Evolutionary conservation across 2,888 invertebrate genomes (phyloP), one percentile per base, ranked within the genome.

Genomic region (Parnassius orleans): DNA sequence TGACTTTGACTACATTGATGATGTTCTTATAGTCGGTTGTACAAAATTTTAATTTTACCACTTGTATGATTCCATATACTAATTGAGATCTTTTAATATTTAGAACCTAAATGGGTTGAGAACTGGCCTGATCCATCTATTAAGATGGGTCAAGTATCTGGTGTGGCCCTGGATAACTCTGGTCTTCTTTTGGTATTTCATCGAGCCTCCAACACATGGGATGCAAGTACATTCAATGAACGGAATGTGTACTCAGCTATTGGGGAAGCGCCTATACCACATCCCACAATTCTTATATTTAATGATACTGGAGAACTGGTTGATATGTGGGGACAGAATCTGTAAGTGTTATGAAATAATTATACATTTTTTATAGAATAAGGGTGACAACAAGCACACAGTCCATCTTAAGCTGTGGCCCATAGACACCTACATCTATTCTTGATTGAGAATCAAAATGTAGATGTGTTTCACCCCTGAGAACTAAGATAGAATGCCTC

Each of bases 151-250:
- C 96, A 97, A 79, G 94, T 98, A 1, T 94, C 96, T 0, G 97
- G 96, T 5, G 94, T 98, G 1, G 94, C 96, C 7, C 88, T 97
- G 14, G 96, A 97, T 78, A 90, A 87, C 2, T 78, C 89, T n/a
- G 96, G 96, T 0, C 93, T 94, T 66, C 90, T 98, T 11, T 93
- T 95, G 12, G 93, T 98, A 48, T 97, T 98, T 79, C 98, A 98
- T 83, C 93, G 98, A 68, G 96, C 94, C 0, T 87, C 93, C 61
- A 92, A 94, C 68, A 78, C 92, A 0, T 96, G 96, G 96, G 92
- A 90, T 61, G 77, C 75, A 3, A 76, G 71, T 5, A 93, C 95
- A 1, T 96, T 96, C 76, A 84, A 92, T 53, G 67, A 71, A 0
- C 76, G 86, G 12, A 93, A 96, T 77, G 92, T 93, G 1, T 95